A percentile compares a stretch with the other conserved stretches of the same genome.
Evolutionary conservation across 1,140 invertebrate species (phyloP).

Genomic region (Odontomachus brunneus): DNA sequence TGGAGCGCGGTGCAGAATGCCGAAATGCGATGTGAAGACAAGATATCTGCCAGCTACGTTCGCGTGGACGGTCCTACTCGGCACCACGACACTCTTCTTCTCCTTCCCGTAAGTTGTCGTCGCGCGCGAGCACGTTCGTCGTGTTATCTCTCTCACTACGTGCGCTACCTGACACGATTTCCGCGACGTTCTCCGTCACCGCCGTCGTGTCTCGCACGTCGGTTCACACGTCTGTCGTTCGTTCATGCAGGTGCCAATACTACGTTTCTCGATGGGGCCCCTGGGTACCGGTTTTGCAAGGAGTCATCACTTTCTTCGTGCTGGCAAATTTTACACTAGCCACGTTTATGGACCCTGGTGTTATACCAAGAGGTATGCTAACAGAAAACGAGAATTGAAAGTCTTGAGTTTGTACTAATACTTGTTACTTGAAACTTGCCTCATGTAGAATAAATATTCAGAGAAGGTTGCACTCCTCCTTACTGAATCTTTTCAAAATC

Average conservation of each 20-base stretch:
- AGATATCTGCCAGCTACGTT: conserved; percentile 98
- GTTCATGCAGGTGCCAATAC: conserved; percentile 91
- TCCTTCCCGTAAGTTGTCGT: conserved; percentile 95
- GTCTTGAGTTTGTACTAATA: too few relatives aligned
- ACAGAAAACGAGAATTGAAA: too few relatives aligned
- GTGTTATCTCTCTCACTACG: neutral
- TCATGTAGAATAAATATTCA: too few relatives aligned
- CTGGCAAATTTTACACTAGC: conserved; percentile 99
- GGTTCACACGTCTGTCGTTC: neutral
- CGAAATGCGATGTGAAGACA: conserved; percentile 96
- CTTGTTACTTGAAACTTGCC: too few relatives aligned
- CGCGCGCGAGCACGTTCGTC: conserved; percentile 26
- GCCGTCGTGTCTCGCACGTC: neutral
- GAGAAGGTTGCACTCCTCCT: too few relatives aligned
- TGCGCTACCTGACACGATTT: too few relatives aligned
- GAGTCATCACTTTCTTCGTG: conserved; percentile 97
- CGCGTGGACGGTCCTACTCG: conserved; percentile 97
- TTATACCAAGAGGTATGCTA: conserved; percentile 97
- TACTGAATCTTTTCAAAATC: too few relatives aligned
- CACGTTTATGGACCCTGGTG: conserved; percentile 99
- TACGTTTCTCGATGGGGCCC: conserved; percentile 90
- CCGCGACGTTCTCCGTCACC: neutral
- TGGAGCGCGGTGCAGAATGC: conserved; percentile 88
- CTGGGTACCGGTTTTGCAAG: conserved; percentile 97
- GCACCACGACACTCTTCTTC: conserved; percentile 97